Evolutionary conservation across 1,140 invertebrate species (phyloP), one percentile per base, ranked within the genome.

Genomic region (Andricus grossulariae): DNA sequence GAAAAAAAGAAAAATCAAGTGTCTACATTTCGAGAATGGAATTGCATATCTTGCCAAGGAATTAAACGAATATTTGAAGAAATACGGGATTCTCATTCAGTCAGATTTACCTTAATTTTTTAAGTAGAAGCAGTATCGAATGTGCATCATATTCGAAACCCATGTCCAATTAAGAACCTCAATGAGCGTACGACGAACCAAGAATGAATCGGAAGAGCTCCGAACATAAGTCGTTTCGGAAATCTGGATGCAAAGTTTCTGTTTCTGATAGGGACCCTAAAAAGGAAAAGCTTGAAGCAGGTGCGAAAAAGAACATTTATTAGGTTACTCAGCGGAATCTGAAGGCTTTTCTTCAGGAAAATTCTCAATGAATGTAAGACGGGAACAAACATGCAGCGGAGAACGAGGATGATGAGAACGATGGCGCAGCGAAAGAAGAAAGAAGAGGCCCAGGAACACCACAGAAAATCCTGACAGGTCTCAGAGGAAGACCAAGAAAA

Each of bases 401-500:
- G 19, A 18, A 50, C 5, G 16, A 66, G n/a, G 19, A 39, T 10
- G 8, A 39, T 39, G 75, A 72, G 21, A 57, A 5, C 12, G 4
- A 71, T 50, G 49, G 50, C 13, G 45, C 5, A 50, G 57, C 21
- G 15, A 50, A 51, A 13, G 3, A 2, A 7, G 12, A 3, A 16
- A 51, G 50, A 51, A 11, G 50, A 7, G 50, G 50, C n/a, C 50
- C 50, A 7, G 50, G 12, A 51, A 51, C 12, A 16, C 12, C 50
- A 11, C 3, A 11, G 12, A 51, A 51, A 13, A 51, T 51, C 12
- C n/a, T 51, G 12, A 7, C 50, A 2, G 50, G 50, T 15, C 3
- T 7, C 4, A 51, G 4, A 60, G 75, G 75, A 72, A 2, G 74
- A 71, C 74, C 60, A 10, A 10, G 50, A 49, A 76, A 76, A 18